Conservation (phyloP, 92 coral and sea anemone genomes). For the Muricea muricata region DNA sequence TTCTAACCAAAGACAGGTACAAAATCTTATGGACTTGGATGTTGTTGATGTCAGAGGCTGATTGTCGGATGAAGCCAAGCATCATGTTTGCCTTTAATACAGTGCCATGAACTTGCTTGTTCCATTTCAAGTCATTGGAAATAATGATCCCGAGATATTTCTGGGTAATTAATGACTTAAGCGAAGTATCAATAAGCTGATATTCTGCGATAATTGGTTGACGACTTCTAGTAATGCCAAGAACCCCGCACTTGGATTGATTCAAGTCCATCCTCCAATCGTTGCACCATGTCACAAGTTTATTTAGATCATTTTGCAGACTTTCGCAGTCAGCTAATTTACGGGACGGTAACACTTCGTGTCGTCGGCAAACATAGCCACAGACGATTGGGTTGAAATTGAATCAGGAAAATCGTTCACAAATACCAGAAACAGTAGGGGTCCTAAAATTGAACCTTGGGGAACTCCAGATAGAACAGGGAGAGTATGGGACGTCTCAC, state of each 20-base stretch:
- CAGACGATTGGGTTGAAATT: conserved; percentile 14
- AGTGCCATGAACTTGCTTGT: conserved; percentile 30
- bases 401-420: conserved; percentile 17
- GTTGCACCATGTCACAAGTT: background rate
- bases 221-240: conserved; percentile 1
- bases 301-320: background rate
- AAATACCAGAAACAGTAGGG: conserved; percentile 5
- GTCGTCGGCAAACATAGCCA: conserved; percentile 30
- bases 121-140: conserved; percentile 32
- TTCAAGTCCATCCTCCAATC: conserved; percentile 33
- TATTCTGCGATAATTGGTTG: conserved; percentile 15
- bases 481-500: background rate
- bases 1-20: background rate
- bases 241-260: conserved; percentile 25
- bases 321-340: background rate
- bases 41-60: conserved; percentile 9
- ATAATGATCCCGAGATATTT: background rate
- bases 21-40: conserved; percentile 18
- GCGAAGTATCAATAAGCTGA: background rate
- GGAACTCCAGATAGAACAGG: conserved; percentile 29
- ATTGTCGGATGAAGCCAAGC: conserved; percentile 36
- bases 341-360: conserved; percentile 6
- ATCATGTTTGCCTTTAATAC: conserved; percentile 21
- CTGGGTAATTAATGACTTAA: background rate
- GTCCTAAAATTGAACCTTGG: conserved; percentile 22